Conservation (phyloP, 2,113 vertebrate species). For the Podilymbus podiceps region DNA sequence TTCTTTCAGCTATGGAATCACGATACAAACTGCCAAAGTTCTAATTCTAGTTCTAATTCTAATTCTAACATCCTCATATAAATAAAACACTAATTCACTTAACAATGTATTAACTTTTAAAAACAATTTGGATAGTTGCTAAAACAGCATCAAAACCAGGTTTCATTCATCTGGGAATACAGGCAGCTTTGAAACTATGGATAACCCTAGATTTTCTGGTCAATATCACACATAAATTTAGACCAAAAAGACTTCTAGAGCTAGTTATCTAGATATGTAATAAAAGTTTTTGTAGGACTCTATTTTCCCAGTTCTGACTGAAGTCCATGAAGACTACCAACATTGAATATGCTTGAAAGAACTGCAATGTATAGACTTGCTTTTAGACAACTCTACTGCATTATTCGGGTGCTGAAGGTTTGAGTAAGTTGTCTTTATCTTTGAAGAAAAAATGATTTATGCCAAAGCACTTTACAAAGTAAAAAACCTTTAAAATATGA, state of each 20-base stretch:
- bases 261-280: not conserved
- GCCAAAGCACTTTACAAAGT: not conserved
- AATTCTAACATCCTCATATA: not conserved
- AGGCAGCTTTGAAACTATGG: not conserved
- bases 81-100: not conserved
- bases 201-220: not conserved
- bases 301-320: not conserved
- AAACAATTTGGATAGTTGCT: not conserved
- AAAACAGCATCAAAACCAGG: not conserved
- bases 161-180: not conserved
- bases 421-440: not conserved
- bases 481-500: not conserved
- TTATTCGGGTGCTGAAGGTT: not conserved
- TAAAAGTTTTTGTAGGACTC: not conserved
- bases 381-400: not conserved
- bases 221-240: not conserved
- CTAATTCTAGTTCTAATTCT: not conserved
- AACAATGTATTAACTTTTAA: not conserved
- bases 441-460: not conserved
- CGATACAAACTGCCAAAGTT: not conserved
- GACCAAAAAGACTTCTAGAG: not conserved
- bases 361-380: not conserved
- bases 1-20: not conserved
- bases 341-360: not conserved
- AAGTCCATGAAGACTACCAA: not conserved